Evolutionary conservation across 2,888 invertebrate genomes (phyloP), one percentile per base, ranked within the genome.

Genomic region (Phymatocera aterrima): DNA sequence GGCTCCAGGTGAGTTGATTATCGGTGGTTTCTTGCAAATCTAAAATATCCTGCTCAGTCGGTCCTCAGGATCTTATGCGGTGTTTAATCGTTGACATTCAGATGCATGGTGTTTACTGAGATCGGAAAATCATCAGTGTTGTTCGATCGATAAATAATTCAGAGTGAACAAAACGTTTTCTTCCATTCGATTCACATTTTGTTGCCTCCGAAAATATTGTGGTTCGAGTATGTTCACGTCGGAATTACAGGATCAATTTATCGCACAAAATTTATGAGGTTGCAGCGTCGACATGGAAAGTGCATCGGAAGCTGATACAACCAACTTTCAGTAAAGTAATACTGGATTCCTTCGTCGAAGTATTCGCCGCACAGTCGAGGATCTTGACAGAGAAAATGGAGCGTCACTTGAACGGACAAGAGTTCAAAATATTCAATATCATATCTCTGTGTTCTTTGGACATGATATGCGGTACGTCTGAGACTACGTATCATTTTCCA

Each of bases 311-410:
- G 83, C 86, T 93, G 48, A 90, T 95, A 2, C 91, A 93, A 18
- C 94, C 94, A 0, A 92, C 94, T 21, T 95, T 95, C 86, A 93
- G 94, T 85, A 94, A 93, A 85, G 92, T 92, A 79, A 92, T 94
- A 79, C 88, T 95, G 43, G 92, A 94, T 78, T 92, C 93, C 57
- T 94, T 93, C 84, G 91, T 94, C 5, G 91, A 92, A 3, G 91
- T 94, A 6, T 94, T 95, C 85, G 92, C 92, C 24, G 92, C 93
- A 80, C 93, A 95, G 21, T 70, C 70, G 10, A 31, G 28, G 15
- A 18, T 28, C 28, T 15, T 95, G 80, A 86, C 90, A 0, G 83
- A 92, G 1, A 91, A 91, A 61, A 85, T 94, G 34, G 83, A 87
- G 77, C 88, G 89, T 46, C 85, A 88, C 78, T 83, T 87, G 37